Evolutionary conservation across 1,140 invertebrate species (phyloP).

Genomic region (Drosophila pseudoobscura): DNA sequence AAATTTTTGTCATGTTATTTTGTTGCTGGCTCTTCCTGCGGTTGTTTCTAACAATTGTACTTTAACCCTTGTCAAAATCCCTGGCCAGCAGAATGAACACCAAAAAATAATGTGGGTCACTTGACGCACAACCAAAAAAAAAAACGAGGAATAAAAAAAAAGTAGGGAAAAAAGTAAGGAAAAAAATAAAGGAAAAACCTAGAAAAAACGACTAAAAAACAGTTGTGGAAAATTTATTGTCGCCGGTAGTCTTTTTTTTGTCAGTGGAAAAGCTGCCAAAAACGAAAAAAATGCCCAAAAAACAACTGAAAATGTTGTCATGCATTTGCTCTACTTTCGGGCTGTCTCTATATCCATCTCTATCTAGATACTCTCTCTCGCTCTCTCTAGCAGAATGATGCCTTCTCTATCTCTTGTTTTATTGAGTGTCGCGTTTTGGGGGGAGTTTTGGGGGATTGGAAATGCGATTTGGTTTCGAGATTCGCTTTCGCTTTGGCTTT

Average conservation of each 20-base stretch:
- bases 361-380: not conserved
- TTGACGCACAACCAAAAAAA: conserved; percentile 46
- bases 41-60: conserved; percentile 47
- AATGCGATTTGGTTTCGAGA: conserved; percentile 4
- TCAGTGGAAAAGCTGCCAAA: conserved; percentile 28
- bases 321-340: conserved; percentile 41
- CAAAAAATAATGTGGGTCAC: conserved; percentile 52
- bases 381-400: too few relatives aligned
- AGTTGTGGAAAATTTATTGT: conserved; percentile 55
- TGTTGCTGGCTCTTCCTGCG: conserved; percentile 21
- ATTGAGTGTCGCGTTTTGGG: conserved; percentile 32
- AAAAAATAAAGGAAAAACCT: not conserved
- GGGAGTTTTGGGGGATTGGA: conserved; percentile 2
- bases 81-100: conserved; percentile 22
- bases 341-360: not conserved
- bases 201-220: conserved; percentile 9
- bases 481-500: not conserved
- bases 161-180: not conserved
- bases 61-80: conserved; percentile 29
- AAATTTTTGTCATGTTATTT: conserved; percentile 43
- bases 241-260: conserved; percentile 24
- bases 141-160: not conserved
- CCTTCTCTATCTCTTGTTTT: conserved; percentile 34
- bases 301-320: conserved; percentile 49
- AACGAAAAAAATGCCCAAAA: conserved; percentile 26